Evolutionary conservation across 2,113 vertebrate genomes (phyloP), one percentile per base, ranked within the genome.

Genomic region (Porphyrio hochstetteri): DNA sequence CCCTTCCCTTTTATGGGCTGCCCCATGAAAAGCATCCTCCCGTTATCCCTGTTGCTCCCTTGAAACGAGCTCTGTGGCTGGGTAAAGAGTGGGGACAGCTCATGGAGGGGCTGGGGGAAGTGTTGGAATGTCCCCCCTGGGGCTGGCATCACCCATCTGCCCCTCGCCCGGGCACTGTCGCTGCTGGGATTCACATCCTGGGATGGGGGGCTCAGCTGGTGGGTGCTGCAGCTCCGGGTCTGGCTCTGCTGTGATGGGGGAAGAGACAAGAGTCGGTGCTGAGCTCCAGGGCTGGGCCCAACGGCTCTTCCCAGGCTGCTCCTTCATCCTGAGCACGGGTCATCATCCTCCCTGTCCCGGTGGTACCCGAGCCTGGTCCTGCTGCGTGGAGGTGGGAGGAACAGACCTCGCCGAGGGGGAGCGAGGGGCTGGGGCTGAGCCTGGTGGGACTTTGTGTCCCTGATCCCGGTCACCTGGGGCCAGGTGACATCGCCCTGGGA

Each of bases 161-260:
- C 16, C 24, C 0, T 52, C 2, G 3, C 17, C 69, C 24, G 42
- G 33, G 33, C 2, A 1, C 13, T 52, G 0, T 25, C 1, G 71
- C n/a, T 28, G 23, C 15, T 1, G 1, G 78, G 46, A 19, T 25
- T 77, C 0, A 2, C 17, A 3, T 53, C 56, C 55, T 2, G 4
- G 7, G 63, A 17, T 53, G 63, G 24, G 56, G 31, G 59, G 29
- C 16, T 7, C 44, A 18, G 44, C 44, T 17, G 46, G 82, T 23
- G 19, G 56, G 42, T 25, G 44, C 44, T 46, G 67, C 50, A 16
- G 18, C 65, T 71, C 65, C 29, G 3, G 60, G 35, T 42, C 68
- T 36, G 13, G 48, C 48, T 35, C 27, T 0, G 7, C 65, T 40
- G 44, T 7, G 36, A 24, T 1, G 1, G 11, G 59, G 24, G 33